Evolutionary conservation across 2,113 vertebrate genomes (phyloP).

Genomic region (Limnothrissa miodon): DNA sequence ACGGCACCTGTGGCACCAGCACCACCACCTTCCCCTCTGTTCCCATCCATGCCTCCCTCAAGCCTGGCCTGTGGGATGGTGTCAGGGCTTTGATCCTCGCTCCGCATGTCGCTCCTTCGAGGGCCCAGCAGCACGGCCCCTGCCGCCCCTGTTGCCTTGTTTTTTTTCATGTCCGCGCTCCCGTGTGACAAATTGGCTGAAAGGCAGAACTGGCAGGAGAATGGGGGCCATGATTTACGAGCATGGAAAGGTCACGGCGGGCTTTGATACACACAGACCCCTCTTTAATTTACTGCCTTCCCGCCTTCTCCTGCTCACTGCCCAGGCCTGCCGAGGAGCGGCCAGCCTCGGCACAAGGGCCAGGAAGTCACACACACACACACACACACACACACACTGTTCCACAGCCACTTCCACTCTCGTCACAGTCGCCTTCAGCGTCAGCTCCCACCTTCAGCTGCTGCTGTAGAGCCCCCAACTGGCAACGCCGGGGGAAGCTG

Average conservation of each 20-base stretch:
- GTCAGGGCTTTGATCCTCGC: not conserved
- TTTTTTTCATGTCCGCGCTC: constrained; percentile 41
- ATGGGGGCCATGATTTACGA: constrained; percentile 68
- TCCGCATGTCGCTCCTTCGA: not conserved
- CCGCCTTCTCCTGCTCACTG: not conserved
- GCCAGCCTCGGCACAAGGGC: not conserved
- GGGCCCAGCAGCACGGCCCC: not conserved
- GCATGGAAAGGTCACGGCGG: constrained; percentile 65
- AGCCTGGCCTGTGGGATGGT: not conserved
- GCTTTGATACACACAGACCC: constrained; percentile 41
- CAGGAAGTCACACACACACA: not conserved
- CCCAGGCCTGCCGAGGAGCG: not conserved
- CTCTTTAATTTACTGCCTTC: constrained; percentile 44
- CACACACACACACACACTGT: not conserved
- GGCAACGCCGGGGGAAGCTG: not conserved
- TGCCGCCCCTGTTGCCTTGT: not conserved
- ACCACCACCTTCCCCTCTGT: no score
- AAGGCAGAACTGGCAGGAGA: constrained; percentile 68
- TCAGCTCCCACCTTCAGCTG: not conserved
- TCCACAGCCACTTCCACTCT: not conserved
- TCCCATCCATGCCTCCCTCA: not conserved
- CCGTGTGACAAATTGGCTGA: constrained; percentile 70
- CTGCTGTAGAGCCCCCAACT: not conserved
- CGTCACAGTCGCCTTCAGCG: not conserved
- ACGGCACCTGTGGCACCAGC: not conserved